Evolutionary conservation across 2,888 invertebrate species (phyloP), one percentile per base, ranked within the genome.

Genomic region (Phlogophora meticulosa): DNA sequence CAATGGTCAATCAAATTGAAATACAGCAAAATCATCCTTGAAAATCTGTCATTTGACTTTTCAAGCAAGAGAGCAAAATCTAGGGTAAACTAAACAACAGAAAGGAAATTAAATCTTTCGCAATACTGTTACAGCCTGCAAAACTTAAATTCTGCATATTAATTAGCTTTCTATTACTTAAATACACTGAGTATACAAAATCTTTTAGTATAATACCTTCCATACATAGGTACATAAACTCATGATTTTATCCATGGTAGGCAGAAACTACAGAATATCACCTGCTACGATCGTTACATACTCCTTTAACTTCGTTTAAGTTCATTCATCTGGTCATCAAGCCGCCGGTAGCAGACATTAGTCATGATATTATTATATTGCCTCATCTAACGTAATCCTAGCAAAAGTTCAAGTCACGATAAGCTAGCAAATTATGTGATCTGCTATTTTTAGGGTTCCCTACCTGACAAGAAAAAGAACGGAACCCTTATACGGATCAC

Each of bases 401-500:
- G 4, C 0, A 49, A 60, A 61, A 36, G 1, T 3, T 3, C 62
- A 22, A 62, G 38, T 70, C 69, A 70, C n/a, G 48, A 55, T 70
- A 13, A 53, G 0, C 10, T 43, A 20, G 22, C 43, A 28, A 56
- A 49, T n/a, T n/a, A n/a, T 20, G 9, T n/a, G 4, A 46, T 46
- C 5, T 36, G 45, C 28, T 11, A 3, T 13, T 11, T 43, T 22
- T 62, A 28, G 28, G 28, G 28, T 28, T 28, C 28, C 28, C 4
- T 4, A 5, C 28, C 28, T 28, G 4, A 28, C 2, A 28, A 28
- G 28, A 28, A 4, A 28, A 28, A 28, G n/a, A n/a, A n/a, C n/a
- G n/a, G n/a, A n/a, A n/a, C 2, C 28, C 5, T 28, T 5, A 28
- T 28, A 28, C 28, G 2, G 28, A 28, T 28, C 4, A 28, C 28